Conservation (phyloP, 2,888 invertebrate species). For the Sicus ferrugineus region DNA sequence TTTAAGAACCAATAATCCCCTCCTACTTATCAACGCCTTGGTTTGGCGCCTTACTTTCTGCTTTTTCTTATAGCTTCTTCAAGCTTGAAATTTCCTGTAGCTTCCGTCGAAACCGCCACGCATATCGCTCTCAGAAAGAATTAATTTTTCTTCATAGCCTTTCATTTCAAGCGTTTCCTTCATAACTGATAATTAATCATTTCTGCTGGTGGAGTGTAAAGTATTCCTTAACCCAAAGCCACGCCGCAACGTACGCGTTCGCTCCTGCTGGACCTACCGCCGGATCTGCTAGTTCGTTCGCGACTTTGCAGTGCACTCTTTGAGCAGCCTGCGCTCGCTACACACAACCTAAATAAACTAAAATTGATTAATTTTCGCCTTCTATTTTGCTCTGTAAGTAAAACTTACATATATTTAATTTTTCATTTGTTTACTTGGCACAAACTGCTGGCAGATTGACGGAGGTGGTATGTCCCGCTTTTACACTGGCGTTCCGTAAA, state of each 20-base stretch:
- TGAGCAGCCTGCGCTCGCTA: not conserved
- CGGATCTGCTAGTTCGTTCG: not conserved
- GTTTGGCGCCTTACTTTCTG: no score
- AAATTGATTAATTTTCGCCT: conserved; percentile 25
- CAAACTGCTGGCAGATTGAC: not conserved
- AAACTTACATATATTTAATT: conserved; percentile 9
- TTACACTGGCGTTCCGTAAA: not conserved
- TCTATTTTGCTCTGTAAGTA: conserved; percentile 1
- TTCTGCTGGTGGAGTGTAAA: conserved; percentile 6
- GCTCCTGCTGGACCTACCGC: not conserved
- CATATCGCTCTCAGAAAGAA: not conserved
- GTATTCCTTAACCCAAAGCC: conserved; percentile 15
- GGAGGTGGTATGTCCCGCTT: not conserved
- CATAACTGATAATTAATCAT: conserved; percentile 30
- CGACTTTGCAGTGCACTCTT: not conserved
- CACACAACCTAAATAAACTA: conserved; percentile 9
- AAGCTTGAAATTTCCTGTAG: not conserved
- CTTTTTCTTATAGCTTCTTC: not conserved
- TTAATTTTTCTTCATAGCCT: not conserved
- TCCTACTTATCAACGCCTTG: no score
- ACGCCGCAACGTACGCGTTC: not conserved
- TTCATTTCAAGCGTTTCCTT: not conserved
- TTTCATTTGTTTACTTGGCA: conserved; percentile 22
- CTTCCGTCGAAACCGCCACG: not conserved
- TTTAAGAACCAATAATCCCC: not conserved